Conservation (phyloP, 35 echinoderm and acorn worm genomes). For the Ophiothrix spiculata region DNA sequence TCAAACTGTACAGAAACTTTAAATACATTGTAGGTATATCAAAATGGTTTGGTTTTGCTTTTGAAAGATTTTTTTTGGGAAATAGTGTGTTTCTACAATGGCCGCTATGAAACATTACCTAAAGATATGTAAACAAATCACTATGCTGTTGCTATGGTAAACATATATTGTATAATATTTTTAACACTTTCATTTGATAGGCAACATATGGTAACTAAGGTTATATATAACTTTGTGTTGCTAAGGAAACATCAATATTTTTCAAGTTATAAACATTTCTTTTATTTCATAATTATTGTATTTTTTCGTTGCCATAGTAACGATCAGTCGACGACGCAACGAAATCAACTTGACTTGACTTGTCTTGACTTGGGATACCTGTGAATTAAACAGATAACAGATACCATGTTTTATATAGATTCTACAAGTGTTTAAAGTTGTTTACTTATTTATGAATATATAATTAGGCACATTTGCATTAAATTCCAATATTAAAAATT, state of each 20-base stretch:
- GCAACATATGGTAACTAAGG: constrained; percentile 11
- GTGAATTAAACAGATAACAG: background rate
- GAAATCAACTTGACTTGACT: background rate
- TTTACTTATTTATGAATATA: constrained; percentile 29
- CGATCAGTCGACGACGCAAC: background rate
- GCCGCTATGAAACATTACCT: background rate
- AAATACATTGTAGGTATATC: background rate
- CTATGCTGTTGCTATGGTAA: constrained; percentile 13
- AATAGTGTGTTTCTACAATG: background rate
- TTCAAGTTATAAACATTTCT: background rate
- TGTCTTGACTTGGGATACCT: background rate
- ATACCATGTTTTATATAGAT: background rate
- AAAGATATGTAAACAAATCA: background rate
- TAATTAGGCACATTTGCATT: too few species aligned
- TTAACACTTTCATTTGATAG: background rate
- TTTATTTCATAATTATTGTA: background rate
- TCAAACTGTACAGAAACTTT: background rate
- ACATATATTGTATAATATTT: background rate
- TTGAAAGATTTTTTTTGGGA: background rate
- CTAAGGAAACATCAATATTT: background rate
- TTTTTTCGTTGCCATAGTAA: constrained; percentile 1
- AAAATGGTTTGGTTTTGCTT: background rate
- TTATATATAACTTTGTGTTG: constrained; percentile 6
- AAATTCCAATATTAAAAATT: too few species aligned
- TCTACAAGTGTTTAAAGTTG: constrained; percentile 13